Base-by-base conservation (phyloP, 2,113 vertebrate genomes). In the Menidia beryllina region DNA sequence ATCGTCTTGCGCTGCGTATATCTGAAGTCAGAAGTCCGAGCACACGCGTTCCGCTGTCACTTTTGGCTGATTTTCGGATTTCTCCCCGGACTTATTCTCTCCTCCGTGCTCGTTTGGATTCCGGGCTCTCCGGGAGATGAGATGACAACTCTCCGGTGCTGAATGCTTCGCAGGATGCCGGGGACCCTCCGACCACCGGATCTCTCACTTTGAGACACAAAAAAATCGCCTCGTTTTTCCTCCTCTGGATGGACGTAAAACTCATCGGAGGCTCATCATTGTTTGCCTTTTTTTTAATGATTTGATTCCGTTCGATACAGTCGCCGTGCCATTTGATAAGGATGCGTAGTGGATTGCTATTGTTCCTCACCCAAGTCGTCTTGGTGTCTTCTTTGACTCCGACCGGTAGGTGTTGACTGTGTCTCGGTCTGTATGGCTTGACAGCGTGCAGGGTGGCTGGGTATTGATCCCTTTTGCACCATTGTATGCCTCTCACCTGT, bases 131-230 rank as follows among this genome's bases (percentile, higher is more conserved):
- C 39, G 17, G 92, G 93, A 91, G 91, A 93, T 95, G 93, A 92
- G 90, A 86, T 91, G 88, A n/a, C 94, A 82, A 90, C 92, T 93
- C 92, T 87, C 72, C 77, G 87, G 61, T 89, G 91, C 90, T 95
- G 87, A 95, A 88, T n/a, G 93, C 94, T 94, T n/a, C 94, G 92
- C 64, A 71, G 93, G 95, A 96, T 96, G 94, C 93, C 71, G 88
- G 91, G 83, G 87, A 92, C 88, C 90, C 92, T 83, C 93, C 91
- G 85, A 84, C 75, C 82, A 86, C 77, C 89, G 84, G 48, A 86
- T 49, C 69, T 82, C 66, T 53, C 4, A 83, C 83, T 89, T 75
- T 89, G 79, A 91, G 82, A 85, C 61, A 47, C n/a, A n/a, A n/a
- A n/a, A n/a, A 69, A 66, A 20, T 25, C 55, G 15, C 13, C 17